These are phyloP conservation scores for Venustoraphidia nigricollis DNA, from an alignment of 2,888 invertebrate species.

Conservation along the genomic window DNA sequence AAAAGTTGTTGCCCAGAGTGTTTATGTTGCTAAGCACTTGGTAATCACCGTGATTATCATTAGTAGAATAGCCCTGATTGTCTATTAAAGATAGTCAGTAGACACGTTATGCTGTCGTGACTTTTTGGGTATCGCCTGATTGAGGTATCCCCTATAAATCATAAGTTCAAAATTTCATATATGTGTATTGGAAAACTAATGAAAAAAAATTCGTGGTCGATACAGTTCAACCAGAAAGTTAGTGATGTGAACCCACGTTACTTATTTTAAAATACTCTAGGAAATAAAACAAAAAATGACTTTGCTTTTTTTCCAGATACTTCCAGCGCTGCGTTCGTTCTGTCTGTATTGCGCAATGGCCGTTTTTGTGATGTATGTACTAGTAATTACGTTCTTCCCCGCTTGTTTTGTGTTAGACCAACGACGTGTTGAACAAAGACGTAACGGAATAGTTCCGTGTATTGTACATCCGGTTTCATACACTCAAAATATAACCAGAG, in stretches of 20 bases:
- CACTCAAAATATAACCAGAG: slow-evolving; percentile 34
- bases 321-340: slow-evolving; percentile 68
- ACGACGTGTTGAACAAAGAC: slow-evolving; percentile 38
- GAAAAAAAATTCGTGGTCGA: too few relatives aligned
- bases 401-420: slow-evolving; percentile 62
- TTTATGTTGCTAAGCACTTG: too few relatives aligned
- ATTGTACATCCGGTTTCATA: slow-evolving; percentile 40
- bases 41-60: too few relatives aligned
- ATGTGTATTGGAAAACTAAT: too few relatives aligned
- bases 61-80: too few relatives aligned
- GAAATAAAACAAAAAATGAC: neutral
- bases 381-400: slow-evolving; percentile 67
- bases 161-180: too few relatives aligned
- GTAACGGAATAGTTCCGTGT: slow-evolving; percentile 53
- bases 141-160: too few relatives aligned
- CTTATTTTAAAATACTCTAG: neutral
- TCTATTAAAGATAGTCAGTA: too few relatives aligned
- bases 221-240: too few relatives aligned
- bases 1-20: too few relatives aligned
- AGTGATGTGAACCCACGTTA: neutral
- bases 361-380: slow-evolving; percentile 58
- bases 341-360: slow-evolving; percentile 68
- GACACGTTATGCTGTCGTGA: too few relatives aligned
- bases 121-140: too few relatives aligned
- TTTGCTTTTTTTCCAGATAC: slow-evolving; percentile 33